These are phyloP conservation scores for Rostratula benghalensis DNA, from an alignment of 2,113 vertebrate species.

Conservation along the genomic window DNA sequence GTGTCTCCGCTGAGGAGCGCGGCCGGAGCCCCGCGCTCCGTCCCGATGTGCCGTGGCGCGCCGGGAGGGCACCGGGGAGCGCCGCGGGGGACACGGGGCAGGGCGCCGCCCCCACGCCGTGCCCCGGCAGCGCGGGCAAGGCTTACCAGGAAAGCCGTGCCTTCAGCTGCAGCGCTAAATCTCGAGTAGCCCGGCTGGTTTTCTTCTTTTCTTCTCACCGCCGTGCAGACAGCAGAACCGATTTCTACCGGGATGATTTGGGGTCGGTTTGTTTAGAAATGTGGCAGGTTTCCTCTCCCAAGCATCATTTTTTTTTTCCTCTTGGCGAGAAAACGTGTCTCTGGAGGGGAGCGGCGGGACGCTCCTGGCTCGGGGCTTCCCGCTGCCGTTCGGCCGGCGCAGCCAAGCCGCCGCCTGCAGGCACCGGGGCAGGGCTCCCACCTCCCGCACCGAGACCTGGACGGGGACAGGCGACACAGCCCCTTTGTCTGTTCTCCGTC, in stretches of 20 bases:
- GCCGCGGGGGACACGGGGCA: background rate
- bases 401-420: background rate
- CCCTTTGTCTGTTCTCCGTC: background rate
- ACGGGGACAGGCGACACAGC: background rate
- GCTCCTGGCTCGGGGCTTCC: background rate
- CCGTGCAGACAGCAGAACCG: background rate
- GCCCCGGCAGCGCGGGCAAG: background rate
- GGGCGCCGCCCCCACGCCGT: background rate
- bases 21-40: background rate
- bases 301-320: background rate
- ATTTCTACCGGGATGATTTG: background rate
- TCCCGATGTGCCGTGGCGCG: background rate
- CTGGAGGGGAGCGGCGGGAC: background rate
- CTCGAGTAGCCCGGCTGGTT: background rate
- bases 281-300: background rate
- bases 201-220: background rate
- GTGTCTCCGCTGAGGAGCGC: background rate
- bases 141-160: background rate
- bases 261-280: background rate
- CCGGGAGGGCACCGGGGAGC: background rate
- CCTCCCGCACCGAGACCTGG: background rate
- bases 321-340: background rate
- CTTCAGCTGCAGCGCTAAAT: background rate
- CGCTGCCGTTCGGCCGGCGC: background rate
- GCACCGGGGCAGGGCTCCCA: background rate